These are phyloP conservation scores for Psilopogon haemacephalus DNA, from an alignment of 2,113 vertebrate genomes.

Conservation along the genomic window DNA sequence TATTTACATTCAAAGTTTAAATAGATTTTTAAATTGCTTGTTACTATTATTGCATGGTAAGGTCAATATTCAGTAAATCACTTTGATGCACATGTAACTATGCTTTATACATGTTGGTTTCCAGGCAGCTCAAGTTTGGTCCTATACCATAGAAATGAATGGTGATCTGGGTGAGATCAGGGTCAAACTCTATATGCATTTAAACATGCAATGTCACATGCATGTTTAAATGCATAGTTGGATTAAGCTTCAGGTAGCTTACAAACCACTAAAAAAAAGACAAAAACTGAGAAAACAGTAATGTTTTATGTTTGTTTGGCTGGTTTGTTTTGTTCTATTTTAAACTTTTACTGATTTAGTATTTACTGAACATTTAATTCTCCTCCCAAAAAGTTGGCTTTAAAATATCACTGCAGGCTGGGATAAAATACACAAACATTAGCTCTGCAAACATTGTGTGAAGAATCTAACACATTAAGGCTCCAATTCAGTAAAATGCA, in stretches of 20 bases:
- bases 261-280: conserved; percentile 15
- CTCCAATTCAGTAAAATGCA: conserved; percentile 18
- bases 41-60: not conserved
- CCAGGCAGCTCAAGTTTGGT: not conserved
- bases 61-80: not conserved
- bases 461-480: conserved; percentile 25
- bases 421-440: conserved; percentile 42
- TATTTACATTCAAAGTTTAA: not conserved
- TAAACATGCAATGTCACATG: not conserved
- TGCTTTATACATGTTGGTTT: not conserved
- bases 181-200: not conserved
- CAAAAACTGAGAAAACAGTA: conserved; percentile 12
- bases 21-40: not conserved
- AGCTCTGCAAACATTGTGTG: conserved; percentile 11
- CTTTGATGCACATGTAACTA: not conserved
- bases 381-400: not conserved
- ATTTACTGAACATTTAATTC: conserved; percentile 6
- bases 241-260: not conserved
- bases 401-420: not conserved
- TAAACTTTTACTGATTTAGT: conserved; percentile 18
- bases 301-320: conserved; percentile 13
- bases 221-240: not conserved
- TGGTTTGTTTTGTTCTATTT: conserved; percentile 20
- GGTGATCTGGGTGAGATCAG: not conserved
- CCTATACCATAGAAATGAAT: not conserved